These are phyloP conservation scores for Prinia subflava DNA, from an alignment of 2,113 vertebrate species.

Conservation along the genomic window DNA sequence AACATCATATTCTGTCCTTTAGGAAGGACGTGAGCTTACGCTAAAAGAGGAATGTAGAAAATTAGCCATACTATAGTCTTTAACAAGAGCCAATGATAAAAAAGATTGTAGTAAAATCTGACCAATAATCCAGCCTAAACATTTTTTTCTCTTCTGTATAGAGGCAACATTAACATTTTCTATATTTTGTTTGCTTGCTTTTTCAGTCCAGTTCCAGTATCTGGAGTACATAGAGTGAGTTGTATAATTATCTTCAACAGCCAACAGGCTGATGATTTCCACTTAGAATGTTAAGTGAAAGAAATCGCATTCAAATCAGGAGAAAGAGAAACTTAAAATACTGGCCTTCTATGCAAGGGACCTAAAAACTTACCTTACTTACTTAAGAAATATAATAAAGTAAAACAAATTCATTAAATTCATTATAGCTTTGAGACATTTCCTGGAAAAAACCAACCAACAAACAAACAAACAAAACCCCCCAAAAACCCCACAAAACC, in stretches of 20 bases:
- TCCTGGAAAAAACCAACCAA: background rate
- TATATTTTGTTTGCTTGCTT: background rate
- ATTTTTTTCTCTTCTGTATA: background rate
- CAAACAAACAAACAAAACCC: rapidly evolving
- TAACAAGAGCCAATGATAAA: background rate
- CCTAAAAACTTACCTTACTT: background rate
- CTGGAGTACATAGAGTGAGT: background rate
- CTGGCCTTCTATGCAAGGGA: background rate
- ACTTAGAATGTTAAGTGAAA: background rate
- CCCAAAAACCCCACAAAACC: background rate
- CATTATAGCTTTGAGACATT: background rate
- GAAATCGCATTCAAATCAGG: background rate
- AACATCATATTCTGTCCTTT: background rate
- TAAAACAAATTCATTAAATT: background rate
- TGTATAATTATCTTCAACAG: background rate
- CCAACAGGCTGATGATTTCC: background rate
- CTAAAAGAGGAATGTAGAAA: background rate
- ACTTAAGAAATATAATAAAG: background rate
- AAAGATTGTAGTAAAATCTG: background rate
- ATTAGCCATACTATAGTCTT: background rate
- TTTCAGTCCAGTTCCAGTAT: background rate
- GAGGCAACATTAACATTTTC: background rate
- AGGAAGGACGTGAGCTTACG: background rate
- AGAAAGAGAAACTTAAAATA: background rate
- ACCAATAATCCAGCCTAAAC: background rate